phyloP scores from a whole-genome alignment of 2,797 vertebrate genomes.

The Neoniphon sammara region DNA sequence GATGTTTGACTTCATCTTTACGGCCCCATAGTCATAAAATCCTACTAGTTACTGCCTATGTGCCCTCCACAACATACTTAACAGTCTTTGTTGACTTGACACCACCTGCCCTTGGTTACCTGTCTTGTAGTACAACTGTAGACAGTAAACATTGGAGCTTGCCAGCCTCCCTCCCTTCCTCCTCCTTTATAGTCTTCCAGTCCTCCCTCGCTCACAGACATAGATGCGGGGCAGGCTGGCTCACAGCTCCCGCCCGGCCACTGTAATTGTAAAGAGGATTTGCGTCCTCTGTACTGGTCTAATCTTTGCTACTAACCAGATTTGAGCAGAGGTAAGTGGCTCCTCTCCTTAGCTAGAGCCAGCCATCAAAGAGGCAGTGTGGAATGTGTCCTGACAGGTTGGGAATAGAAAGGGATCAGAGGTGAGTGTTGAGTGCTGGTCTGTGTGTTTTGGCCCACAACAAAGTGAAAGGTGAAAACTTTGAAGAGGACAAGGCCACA shows the following conservation, averaged over 20 bases:
- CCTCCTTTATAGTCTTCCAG: background rate
- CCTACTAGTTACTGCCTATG: background rate
- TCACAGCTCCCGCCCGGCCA: conserved; percentile 42
- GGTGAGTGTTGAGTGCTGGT: conserved; percentile 62
- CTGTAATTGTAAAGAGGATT: conserved; percentile 79
- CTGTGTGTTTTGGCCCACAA: conserved; percentile 61
- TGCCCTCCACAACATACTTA: background rate
- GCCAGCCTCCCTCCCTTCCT: conserved; percentile 16
- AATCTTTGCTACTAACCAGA: conserved; percentile 83
- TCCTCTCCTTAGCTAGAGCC: conserved; percentile 61
- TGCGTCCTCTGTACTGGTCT: conserved; percentile 65
- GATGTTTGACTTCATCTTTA: background rate
- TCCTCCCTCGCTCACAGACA: conserved; percentile 15
- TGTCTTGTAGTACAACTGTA: conserved; percentile 42
- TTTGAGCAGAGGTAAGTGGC: conserved; percentile 77
- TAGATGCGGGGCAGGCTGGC: conserved; percentile 65
- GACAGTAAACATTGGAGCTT: conserved; percentile 45
- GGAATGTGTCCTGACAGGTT: conserved; percentile 78
- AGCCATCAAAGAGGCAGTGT: conserved; percentile 64
- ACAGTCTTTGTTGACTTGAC: conserved; percentile 1
- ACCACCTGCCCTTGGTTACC: conserved; percentile 35
- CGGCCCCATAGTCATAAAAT: too few species aligned
- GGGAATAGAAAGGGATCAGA: conserved; percentile 60
- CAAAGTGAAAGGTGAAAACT: conserved; percentile 64
- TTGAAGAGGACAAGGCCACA: conserved; percentile 26